Conservation (phyloP, 2,113 vertebrate species). For the Tichodroma muraria region DNA sequence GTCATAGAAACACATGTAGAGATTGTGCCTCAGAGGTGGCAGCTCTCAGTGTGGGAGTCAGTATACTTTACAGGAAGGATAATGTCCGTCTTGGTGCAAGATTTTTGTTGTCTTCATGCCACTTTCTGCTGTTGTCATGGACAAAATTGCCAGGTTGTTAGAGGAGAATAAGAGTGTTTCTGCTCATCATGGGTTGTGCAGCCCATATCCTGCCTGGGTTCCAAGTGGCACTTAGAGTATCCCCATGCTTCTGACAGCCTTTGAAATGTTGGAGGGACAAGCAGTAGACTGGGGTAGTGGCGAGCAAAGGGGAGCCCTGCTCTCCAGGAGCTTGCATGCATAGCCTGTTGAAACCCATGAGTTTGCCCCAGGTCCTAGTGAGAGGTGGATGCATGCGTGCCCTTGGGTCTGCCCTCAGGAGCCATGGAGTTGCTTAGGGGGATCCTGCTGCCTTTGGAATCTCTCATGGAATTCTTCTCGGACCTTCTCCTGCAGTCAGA, state of each 20-base stretch:
- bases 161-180: not conserved
- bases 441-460: not conserved
- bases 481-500: not conserved
- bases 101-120: not conserved
- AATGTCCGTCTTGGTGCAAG: not conserved
- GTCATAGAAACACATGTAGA: not conserved
- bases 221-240: not conserved
- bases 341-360: not conserved
- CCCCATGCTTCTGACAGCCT: not conserved
- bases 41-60: not conserved
- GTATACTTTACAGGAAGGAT: not conserved
- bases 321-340: not conserved
- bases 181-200: not conserved
- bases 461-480: not conserved
- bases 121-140: not conserved
- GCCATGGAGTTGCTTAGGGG: not conserved
- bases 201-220: not conserved
- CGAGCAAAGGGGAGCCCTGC: not conserved
- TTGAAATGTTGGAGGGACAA: not conserved
- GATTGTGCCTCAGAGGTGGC: not conserved
- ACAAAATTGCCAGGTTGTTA: not conserved
- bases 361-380: not conserved
- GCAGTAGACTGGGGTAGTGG: not conserved
- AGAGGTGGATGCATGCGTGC: fast-evolving
- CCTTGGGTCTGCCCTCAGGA: not conserved